Base-by-base conservation (phyloP, 2,797 vertebrate genomes). In the Momotus momota region DNA sequence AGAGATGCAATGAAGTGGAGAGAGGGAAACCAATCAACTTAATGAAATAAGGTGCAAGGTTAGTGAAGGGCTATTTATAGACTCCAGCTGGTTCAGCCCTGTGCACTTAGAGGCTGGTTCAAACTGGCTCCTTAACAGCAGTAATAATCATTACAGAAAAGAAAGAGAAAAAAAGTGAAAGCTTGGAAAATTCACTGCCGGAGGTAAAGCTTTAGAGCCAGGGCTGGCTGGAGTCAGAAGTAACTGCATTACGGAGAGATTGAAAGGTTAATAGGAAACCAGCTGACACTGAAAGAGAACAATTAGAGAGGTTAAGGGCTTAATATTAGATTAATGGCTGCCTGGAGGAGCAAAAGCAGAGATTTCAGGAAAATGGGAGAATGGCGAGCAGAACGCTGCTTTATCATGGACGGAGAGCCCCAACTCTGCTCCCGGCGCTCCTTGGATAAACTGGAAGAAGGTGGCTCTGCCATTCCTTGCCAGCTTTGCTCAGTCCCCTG, bases 191-290 rank as follows among this genome's bases (percentile, higher is more conserved):
- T 96, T 96, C 96, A 75, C 95, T 88, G 96, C 95, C 85, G 60
- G 96, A 97, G 96, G 97, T 97, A 96, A 92, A 94, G 79, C 87
- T 94, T 94, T 81, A 87, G 89, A 94, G 78, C 88, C 3, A 20
- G 79, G 85, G 69, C 94, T 89, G 88, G 96, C 95, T 92, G 69
- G 91, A 96, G 82, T 91, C 90, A 96, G 96, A 95, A 93, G 82
- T 97, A 97, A 97, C 97, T 95, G 95, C 96, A 93, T 97, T 97
- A 97, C 43, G 51, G 85, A 96, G 90, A 97, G 97, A 97, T n/a
- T 83, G 96, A 96, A 97, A 97, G 97, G 97, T 97, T 97, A 96
- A 97, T 97, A 94, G 88, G 97, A 97, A 97, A 96, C 90, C 97
- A 94, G 97, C 96, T 88, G 96, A 97, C 93, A 93, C 92, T 93